A percentile compares a stretch with the other conserved stretches of the same genome.
Evolutionary conservation across 1,140 invertebrate species (phyloP).

Genomic region (Leptopilina boulardi): DNA sequence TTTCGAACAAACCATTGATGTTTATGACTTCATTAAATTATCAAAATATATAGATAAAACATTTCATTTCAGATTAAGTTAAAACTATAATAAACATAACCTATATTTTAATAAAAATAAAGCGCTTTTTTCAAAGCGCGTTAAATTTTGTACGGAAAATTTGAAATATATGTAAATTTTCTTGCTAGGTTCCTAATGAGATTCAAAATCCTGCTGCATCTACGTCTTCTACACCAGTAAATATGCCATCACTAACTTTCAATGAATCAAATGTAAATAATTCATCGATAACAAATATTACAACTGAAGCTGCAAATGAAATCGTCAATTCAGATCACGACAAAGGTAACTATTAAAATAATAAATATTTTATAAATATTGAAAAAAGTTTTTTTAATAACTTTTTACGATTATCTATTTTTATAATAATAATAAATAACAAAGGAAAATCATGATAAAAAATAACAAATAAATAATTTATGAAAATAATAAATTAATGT

Average conservation of each 20-base stretch:
- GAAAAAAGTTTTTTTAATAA: background rate
- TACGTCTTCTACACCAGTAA: background rate
- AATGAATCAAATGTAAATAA: background rate
- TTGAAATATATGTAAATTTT: background rate
- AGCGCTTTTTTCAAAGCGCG: background rate
- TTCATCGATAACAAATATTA: background rate
- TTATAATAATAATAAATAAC: too few species aligned
- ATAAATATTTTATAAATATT: background rate
- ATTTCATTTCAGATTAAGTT: too few species aligned
- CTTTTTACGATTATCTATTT: background rate
- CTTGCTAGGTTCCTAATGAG: background rate
- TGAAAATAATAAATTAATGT: background rate
- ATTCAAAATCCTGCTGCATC: background rate
- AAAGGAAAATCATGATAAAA: too few species aligned
- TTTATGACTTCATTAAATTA: too few species aligned
- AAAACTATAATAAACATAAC: background rate
- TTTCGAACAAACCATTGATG: too few species aligned
- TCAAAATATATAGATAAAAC: too few species aligned
- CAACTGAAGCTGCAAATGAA: background rate
- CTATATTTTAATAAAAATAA: background rate
- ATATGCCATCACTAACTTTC: background rate
- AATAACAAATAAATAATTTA: background rate
- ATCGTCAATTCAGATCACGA: background rate
- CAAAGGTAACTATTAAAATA: background rate
- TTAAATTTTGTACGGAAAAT: background rate